Evolutionary conservation across 2,888 invertebrate species (phyloP), one percentile per base, ranked within the genome.

Genomic region (Philopedon plagiatum): DNA sequence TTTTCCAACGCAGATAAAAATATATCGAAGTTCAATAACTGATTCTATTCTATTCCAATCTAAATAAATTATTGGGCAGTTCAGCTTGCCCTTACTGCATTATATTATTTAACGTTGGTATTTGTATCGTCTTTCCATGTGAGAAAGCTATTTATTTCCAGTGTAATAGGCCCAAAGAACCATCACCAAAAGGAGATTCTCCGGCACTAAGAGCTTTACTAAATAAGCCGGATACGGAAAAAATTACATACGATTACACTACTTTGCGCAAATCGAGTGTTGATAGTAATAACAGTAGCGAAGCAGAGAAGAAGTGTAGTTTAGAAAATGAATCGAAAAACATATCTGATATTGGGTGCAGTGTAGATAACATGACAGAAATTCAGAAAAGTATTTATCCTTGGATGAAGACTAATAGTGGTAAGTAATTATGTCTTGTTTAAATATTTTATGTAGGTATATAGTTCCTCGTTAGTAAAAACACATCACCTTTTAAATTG

Each of bases 181-280:
- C 72, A 13, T 29, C 70, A 5, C 61, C 67, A 51, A 56, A 73
- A 71, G 78, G 87, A 2, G 88, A 88, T 79, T 88, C 88, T 13
- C 88, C 90, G 11, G 90, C 90, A 44, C 81, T 91, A 18, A 86
- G 91, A 76, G 89, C 91, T 0, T 81, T 91, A 60, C 83, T 91
- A 65, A 88, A 87, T 54, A 79, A 79, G 72, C 82, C 83, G 5
- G 74, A 67, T 58, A 77, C 77, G 69, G 67, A 85, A 83, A 81
- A 86, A 83, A 76, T 77, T 77, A 39, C 80, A 80, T 76, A 82
- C 84, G 77, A 80, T 82, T 82, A 86, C 82, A 62, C 34, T 8
- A 68, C 76, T 70, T 73, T 78, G 44, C 74, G 76, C 26, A 77
- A 78, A 39, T 46, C 58, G 13, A 65, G 32, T 21, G 32, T 61